Evolutionary conservation across 2,888 invertebrate species (phyloP), one percentile per base, ranked within the genome.

Genomic region (Aplocera efformata): DNA sequence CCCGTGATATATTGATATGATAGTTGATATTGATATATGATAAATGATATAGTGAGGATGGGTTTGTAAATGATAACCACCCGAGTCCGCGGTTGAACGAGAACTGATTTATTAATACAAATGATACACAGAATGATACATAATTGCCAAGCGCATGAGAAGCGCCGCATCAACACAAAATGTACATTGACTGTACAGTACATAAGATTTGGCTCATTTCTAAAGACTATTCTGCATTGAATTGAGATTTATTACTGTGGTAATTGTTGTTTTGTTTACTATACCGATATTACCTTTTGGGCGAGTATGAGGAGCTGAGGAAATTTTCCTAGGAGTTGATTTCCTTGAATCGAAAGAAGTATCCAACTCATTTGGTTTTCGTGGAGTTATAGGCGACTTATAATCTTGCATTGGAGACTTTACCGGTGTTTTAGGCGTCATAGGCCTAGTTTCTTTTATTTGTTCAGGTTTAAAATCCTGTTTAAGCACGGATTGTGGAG

Each of bases 101-200:
- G n/a, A n/a, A n/a, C n/a, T n/a, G n/a, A n/a, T n/a, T n/a, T n/a
- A n/a, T n/a, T n/a, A n/a, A n/a, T n/a, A n/a, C n/a, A n/a, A n/a
- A n/a, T n/a, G n/a, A n/a, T n/a, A n/a, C n/a, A n/a, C n/a, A n/a
- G n/a, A n/a, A n/a, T n/a, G n/a, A n/a, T n/a, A n/a, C n/a, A n/a
- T n/a, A n/a, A n/a, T n/a, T n/a, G n/a, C n/a, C n/a, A n/a, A n/a
- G n/a, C n/a, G n/a, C n/a, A n/a, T n/a, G n/a, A n/a, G n/a, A n/a
- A n/a, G n/a, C n/a, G n/a, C n/a, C n/a, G n/a, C n/a, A n/a, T n/a
- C n/a, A n/a, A n/a, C n/a, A n/a, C n/a, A n/a, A n/a, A n/a, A n/a
- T n/a, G n/a, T n/a, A n/a, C n/a, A n/a, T n/a, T n/a, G n/a, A n/a
- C 13, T 17, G 3, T 17, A 94, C 95, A 94, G 91, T 52, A 85